Evolutionary conservation across 2,888 invertebrate species (phyloP), one percentile per base, ranked within the genome.

Genomic region (Dasysyrphus tricinctus): DNA sequence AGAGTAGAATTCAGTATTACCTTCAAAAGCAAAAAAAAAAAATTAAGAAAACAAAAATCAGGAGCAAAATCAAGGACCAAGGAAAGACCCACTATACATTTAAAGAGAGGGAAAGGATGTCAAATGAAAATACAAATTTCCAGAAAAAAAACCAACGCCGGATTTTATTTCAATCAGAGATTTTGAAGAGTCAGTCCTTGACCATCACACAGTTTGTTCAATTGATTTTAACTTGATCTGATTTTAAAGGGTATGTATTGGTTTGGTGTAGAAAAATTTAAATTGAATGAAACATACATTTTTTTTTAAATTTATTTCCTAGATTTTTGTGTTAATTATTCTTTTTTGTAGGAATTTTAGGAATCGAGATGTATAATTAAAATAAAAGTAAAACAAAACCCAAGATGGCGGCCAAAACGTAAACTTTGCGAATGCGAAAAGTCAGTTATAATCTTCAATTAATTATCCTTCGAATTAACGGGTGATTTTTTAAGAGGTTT

Each of bases 141-240:
- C n/a, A n/a, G n/a, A 49, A 14, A 37, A 37, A 74, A 39, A 65
- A 61, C 47, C 47, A 69, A 39, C 56, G 72, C 59, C 54, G 83
- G 72, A 80, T 84, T 84, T 59, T 65, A 76, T 84, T 85, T 85
- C 85, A 85, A 85, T 85, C 85, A 85, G 74, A 61, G 78, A 78
- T 74, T 86, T 81, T 81, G 51, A 78, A 74, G 81, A 70, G 70
- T 59, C 42, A 78, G 74, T 86, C 77, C 81, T 78, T 81, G 81
- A 81, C 76, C 80, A 72, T 80, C 59, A 54, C 57, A 16, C 14
- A 51, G 39, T 51, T 75, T 72, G 59, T 49, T 82, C 86, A 86
- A 74, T 81, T 85, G 85, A 77, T 81, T 85, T 77, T 49, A 56
- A 56, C 9, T 72, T 39, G 57, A 19, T 11, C n/a, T 47, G 1